phyloP scores from a whole-genome alignment of 2,113 vertebrate genomes.

The Lepus americanus region DNA sequence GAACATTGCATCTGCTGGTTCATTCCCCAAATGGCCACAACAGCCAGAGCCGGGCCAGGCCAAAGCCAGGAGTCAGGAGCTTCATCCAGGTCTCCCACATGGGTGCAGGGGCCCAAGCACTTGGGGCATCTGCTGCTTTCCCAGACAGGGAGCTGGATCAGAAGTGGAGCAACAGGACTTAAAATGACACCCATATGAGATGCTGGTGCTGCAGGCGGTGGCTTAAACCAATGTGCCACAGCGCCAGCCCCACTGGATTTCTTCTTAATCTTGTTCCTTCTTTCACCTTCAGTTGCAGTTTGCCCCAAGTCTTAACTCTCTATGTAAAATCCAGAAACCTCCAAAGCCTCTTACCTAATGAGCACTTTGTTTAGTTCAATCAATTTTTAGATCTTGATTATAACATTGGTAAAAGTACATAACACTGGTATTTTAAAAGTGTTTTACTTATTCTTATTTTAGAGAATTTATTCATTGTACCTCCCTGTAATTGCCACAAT shows the following conservation, averaged over 20 bases:
- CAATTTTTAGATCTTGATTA: not conserved
- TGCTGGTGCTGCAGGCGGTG: no score
- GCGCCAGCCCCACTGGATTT: not conserved
- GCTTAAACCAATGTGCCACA: no score
- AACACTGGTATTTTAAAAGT: not conserved
- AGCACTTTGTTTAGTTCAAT: not conserved
- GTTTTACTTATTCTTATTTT: not conserved
- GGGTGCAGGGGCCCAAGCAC: no score
- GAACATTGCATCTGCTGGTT: no score
- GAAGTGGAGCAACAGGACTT: no score
- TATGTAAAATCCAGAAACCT: not conserved
- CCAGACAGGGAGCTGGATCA: no score
- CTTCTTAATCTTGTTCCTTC: not conserved
- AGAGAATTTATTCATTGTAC: not conserved
- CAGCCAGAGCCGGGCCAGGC: no score
- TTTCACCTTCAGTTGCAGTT: not conserved
- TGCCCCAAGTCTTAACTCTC: not conserved
- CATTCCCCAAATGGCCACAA: no score
- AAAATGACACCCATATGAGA: no score
- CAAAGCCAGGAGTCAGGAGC: no score
- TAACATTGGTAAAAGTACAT: not conserved
- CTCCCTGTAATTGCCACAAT: constrained; percentile 16
- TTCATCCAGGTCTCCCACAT: no score
- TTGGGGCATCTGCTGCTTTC: no score
- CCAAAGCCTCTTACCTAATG: not conserved